phyloP scores from a whole-genome alignment of 2,797 vertebrate species.

The Triplophysa bombifrons region DNA sequence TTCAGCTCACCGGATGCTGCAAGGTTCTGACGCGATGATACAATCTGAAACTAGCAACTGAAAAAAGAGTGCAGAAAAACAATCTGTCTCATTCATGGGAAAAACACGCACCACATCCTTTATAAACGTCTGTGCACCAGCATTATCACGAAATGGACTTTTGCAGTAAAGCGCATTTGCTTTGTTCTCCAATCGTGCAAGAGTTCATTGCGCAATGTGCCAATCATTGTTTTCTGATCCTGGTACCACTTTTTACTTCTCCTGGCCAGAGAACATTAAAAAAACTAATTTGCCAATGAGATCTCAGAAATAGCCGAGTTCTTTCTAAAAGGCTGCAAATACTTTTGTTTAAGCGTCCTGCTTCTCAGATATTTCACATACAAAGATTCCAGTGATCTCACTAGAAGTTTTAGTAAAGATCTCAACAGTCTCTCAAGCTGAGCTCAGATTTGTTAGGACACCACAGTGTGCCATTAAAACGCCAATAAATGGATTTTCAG shows the following conservation, averaged over 20 bases:
- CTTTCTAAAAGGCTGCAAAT: neutral
- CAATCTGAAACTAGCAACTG: slow-evolving; percentile 21
- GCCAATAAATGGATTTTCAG: neutral
- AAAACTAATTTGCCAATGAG: neutral
- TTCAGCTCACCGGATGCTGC: neutral
- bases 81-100: slow-evolving; percentile 25
- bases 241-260: neutral
- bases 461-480: neutral
- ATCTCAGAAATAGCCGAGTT: neutral
- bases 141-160: neutral
- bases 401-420: neutral
- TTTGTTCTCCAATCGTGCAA: slow-evolving; percentile 10
- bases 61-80: neutral
- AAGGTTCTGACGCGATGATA: neutral
- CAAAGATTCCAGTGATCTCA: neutral
- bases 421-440: neutral
- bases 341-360: neutral
- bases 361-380: neutral
- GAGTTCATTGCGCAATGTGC: neutral
- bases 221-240: neutral
- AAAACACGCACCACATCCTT: slow-evolving; percentile 1
- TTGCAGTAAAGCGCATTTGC: neutral
- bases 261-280: neutral
- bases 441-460: neutral
- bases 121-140: neutral